A percentile compares a stretch with the other conserved stretches of the same genome.
Evolutionary conservation across 1,140 invertebrate species (phyloP).

Genomic region (Kradibia gibbosae): DNA sequence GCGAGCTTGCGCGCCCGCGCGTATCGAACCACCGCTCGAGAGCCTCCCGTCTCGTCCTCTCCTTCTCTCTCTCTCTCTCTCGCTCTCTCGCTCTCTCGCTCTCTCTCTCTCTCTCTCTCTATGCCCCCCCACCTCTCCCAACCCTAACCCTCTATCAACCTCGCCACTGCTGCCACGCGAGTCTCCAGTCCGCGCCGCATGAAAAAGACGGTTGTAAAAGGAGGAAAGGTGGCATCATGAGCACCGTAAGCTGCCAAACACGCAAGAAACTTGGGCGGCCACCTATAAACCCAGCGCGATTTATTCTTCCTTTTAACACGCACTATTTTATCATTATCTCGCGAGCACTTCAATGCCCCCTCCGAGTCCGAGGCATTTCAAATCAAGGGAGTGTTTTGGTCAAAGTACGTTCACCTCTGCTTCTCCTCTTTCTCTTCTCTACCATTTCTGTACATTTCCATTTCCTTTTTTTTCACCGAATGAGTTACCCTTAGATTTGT

Average conservation of each 20-base stretch:
- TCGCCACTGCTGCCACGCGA: constrained; percentile 1
- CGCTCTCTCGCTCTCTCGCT: constrained; percentile 32
- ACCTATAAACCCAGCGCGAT: neutral
- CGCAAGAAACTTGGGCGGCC: neutral
- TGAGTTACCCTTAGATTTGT: neutral
- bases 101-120: constrained; percentile 2
- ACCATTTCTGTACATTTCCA: neutral
- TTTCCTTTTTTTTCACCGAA: neutral
- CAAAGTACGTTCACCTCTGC: neutral
- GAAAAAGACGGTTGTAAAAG: neutral
- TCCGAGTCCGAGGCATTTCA: neutral
- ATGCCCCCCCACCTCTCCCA: neutral
- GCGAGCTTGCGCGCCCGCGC: constrained; percentile 64
- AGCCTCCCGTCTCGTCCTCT: too few relatives aligned
- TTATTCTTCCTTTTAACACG: neutral
- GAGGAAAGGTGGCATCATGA: neutral
- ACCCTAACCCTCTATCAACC: constrained; percentile 44
- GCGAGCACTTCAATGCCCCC: neutral
- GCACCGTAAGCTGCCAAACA: constrained; percentile 3
- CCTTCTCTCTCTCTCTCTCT: constrained; percentile 49
- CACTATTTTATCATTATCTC: neutral
- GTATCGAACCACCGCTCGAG: constrained; percentile 69
- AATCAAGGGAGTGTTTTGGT: neutral
- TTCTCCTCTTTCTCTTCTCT: neutral
- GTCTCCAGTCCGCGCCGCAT: constrained; percentile 44